These are phyloP conservation scores for Apamea epomidion DNA, from an alignment of 2,888 invertebrate genomes.

Conservation along the genomic window DNA sequence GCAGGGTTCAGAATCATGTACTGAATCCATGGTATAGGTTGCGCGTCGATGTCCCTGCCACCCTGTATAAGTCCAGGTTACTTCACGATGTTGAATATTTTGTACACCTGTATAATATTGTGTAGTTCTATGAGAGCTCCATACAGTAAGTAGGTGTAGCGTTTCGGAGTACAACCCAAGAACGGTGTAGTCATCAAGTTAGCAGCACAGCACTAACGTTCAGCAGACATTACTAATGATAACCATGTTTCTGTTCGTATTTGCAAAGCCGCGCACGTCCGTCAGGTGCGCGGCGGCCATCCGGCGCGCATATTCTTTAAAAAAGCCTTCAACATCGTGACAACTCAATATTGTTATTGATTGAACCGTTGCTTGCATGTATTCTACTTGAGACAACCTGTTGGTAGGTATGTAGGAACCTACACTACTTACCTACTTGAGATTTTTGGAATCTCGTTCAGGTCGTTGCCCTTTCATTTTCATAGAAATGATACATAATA, in stretches of 20 bases:
- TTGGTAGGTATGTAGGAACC: not conserved
- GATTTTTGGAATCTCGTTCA: slow-evolving; percentile 46
- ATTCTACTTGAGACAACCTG: slow-evolving; percentile 53
- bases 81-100: not conserved
- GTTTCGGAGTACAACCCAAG: slow-evolving; percentile 29
- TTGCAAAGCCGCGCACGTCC: slow-evolving; percentile 77
- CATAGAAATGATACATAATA: slow-evolving; percentile 62
- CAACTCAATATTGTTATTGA: slow-evolving; percentile 74
- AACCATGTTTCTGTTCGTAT: slow-evolving; percentile 64
- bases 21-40: not conserved
- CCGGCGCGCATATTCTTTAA: slow-evolving; percentile 74
- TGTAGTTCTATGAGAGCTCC: slow-evolving; percentile 21
- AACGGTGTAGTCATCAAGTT: slow-evolving; percentile 38
- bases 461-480: slow-evolving; percentile 60
- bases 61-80: not conserved
- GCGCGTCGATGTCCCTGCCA: not conserved
- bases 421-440: slow-evolving; percentile 24
- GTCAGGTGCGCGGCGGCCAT: slow-evolving; percentile 71
- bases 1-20: not conserved
- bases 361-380: slow-evolving; percentile 64
- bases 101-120: slow-evolving; percentile 32
- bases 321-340: slow-evolving; percentile 68
- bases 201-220: slow-evolving; percentile 48
- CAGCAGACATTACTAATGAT: slow-evolving; percentile 63
- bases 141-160: slow-evolving; percentile 18